Conservation (phyloP, 2,888 invertebrate genomes). For the Dryobota labecula region DNA sequence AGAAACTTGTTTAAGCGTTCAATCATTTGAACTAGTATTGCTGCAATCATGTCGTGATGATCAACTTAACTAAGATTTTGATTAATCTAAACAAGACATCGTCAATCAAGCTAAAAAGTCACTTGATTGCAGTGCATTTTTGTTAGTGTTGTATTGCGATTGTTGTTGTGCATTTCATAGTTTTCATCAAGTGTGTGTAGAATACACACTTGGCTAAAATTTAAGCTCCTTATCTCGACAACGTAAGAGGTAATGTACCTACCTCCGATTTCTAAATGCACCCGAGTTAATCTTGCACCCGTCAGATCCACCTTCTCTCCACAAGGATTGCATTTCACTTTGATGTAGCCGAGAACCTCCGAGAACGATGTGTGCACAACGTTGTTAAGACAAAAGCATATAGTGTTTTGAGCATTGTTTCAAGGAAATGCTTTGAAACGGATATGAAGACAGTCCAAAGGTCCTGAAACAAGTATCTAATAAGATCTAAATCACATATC, state of each 20-base stretch:
- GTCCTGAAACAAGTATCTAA: constrained; percentile 5
- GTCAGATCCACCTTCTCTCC: constrained; percentile 46
- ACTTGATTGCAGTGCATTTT: too few species aligned
- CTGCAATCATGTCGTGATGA: too few species aligned
- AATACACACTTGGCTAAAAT: not conserved
- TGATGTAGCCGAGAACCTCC: constrained; percentile 39
- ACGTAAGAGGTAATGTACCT: constrained; percentile 22
- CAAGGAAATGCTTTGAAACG: constrained; percentile 31
- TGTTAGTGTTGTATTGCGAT: too few species aligned
- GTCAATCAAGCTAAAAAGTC: too few species aligned
- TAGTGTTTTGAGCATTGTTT: constrained; percentile 12
- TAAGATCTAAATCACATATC: not conserved
- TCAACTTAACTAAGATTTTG: too few species aligned
- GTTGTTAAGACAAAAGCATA: constrained; percentile 36
- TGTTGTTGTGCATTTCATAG: not conserved
- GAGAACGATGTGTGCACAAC: constrained; percentile 28
- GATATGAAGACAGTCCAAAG: constrained; percentile 29
- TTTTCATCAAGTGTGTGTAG: constrained; percentile 16
- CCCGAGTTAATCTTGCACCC: constrained; percentile 42
- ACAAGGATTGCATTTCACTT: constrained; percentile 52
- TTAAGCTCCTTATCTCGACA: constrained; percentile 26
- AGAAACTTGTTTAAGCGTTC: too few species aligned
- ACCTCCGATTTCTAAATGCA: constrained; percentile 26
- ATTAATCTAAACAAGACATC: too few species aligned
- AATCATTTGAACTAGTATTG: too few species aligned